Base-by-base conservation (phyloP, 2,113 vertebrate genomes). In the rat (Rattus norvegicus) region DNA sequence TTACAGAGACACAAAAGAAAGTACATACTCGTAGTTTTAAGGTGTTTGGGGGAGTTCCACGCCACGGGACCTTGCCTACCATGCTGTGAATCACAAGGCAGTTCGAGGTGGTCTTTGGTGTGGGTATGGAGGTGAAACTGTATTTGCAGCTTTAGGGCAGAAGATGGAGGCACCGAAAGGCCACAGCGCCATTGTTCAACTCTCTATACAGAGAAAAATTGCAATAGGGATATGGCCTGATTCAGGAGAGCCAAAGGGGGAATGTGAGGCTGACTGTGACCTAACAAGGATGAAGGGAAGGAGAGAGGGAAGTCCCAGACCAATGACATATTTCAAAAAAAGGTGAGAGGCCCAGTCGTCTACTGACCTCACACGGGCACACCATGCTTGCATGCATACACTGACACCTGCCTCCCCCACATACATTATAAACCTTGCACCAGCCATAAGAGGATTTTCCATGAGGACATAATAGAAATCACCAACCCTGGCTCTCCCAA, bases 321-420 rank as follows among this genome's bases (percentile, higher is more conserved):
- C 47, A 49, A 17, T 52, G 26, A 52, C 13, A 13, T 49, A 26
- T 30, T 47, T 17, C 13, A 7, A 30, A 28, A 28, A 52, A 49
- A 30, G 28, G 47, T 30, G 75, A 77, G 26, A 49, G 14, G 14
- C 7, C 43, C 8, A 12, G 43, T 30, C 24, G 6, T 30, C 75
- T 49, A 16, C 47, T 28, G 13, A 77, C 75, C 73, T 28, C 43
- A 65, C 75, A 52, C 6, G 3, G 14, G 75, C 75, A 52, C 13
- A 52, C 2, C 75, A 30, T 8, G 7, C 0, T 1, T 3, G 43
- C 22, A 8, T 3, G 5, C 22, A 17, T 28, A 77, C 13, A 16
- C 75, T 20, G 26, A 47, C 6, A 28, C 75, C 75, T 30, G 12
- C 22, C 4, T 26, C 49, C 76, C 47, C 47, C 16, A 54, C 28